Base-by-base conservation (phyloP, 1,140 invertebrate genomes). In the Charaxes varanes region DNA sequence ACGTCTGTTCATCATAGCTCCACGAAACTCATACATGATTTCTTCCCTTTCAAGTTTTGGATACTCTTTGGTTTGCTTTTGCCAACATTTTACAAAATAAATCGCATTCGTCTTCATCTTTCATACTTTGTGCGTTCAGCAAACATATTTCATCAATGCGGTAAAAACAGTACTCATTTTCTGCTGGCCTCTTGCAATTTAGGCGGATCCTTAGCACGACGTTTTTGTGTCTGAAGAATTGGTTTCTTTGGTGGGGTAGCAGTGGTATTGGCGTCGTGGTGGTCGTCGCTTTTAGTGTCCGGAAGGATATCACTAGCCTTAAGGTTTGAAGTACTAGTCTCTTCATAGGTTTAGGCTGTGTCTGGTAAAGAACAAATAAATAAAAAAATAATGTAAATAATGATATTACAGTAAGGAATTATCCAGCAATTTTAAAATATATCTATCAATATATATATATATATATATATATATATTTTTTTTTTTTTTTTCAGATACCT, bases 161-260 rank as follows among this genome's bases (percentile, higher is more conserved):
- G 21, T 22, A 22, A 22, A 22, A 22, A 8, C 21, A 22, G 21
- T 22, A 22, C 21, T 22, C 21, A 22, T 22, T 22, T 22, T 22
- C 8, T 22, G 8, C 8, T 22, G 21, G 21, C 21, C 8, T 22
- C 21, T 22, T 22, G 21, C 21, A 22, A 7, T 33, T 33, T 12
- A 8, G 17, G 14, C 4, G 14, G 31, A 19, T 33, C 7, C 16
- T 18, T 33, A 19, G 14, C 31, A 33, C 15, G 17, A 33, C 31
- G 31, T 33, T 33, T 33, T 33, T 6, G 31, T 33, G 14, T 17
- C 17, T 17, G 14, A 33, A 33, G 8, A 33, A 33, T 33, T 33
- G 31, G 31, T 18, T 33, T 33, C 3, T 33, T 17, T 19, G 16
- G 31, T 8, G 31, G 8, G 14, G 31, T 33, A 33, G 31, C 4